A percentile compares a stretch with the other conserved stretches of the same genome.
Conservation (phyloP, 1,140 invertebrate species). For the Zaprionus camerounensis region DNA sequence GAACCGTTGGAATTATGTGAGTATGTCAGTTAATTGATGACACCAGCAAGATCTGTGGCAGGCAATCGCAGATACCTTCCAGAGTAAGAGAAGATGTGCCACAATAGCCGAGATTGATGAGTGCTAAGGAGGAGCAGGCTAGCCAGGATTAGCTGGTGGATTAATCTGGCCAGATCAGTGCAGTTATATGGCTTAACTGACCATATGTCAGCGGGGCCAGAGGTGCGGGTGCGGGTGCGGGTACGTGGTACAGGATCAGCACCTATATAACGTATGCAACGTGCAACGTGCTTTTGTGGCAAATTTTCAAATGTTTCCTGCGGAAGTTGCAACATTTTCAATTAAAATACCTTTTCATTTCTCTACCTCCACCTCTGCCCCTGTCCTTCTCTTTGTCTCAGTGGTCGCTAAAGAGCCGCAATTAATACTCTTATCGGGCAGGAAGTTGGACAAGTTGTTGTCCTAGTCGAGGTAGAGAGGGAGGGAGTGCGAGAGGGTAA, state of each 20-base stretch:
- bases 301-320: slow-evolving; percentile 67
- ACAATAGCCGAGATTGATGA: not conserved
- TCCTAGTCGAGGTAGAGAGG: not conserved
- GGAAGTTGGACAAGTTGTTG: slow-evolving; percentile 58
- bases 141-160: slow-evolving; percentile 4
- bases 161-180: not conserved
- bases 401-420: slow-evolving; percentile 72
- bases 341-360: slow-evolving; percentile 51
- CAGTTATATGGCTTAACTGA: not conserved
- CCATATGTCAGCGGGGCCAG: not conserved
- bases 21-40: slow-evolving; percentile 8
- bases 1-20: slow-evolving; percentile 18
- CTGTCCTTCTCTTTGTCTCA: slow-evolving; percentile 4
- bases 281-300: slow-evolving; percentile 21
- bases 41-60: not conserved
- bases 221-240: not conserved
- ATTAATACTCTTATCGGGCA: slow-evolving; percentile 63
- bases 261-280: slow-evolving; percentile 26
- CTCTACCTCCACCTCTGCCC: not conserved
- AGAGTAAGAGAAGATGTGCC: not conserved
- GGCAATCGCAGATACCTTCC: not conserved
- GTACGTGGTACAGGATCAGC: slow-evolving; percentile 24
- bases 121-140: not conserved
- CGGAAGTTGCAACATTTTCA: slow-evolving; percentile 75
- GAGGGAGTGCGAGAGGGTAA: slow-evolving; percentile 35